phyloP scores from a whole-genome alignment of 2,888 invertebrate genomes.

The Drosophila conformis region DNA sequence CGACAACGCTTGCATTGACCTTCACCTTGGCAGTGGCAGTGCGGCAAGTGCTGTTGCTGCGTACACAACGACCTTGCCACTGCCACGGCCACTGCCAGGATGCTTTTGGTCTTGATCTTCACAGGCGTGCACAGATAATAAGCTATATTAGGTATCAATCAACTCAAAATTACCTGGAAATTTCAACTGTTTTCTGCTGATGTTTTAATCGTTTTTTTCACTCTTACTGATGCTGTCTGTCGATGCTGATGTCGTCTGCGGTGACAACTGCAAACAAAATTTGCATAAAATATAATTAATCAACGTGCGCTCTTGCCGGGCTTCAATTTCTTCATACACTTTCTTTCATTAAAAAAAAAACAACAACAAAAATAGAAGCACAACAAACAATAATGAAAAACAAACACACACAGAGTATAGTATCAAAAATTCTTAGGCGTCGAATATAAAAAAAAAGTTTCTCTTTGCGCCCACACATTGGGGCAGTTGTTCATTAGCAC shows the following conservation, averaged over 20 bases:
- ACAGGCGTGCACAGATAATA: conserved; percentile 18
- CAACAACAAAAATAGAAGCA: conserved; percentile 11
- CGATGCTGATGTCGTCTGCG: not conserved
- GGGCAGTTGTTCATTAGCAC: conserved; percentile 58
- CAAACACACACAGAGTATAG: conserved; percentile 35
- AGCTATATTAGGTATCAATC: conserved; percentile 19
- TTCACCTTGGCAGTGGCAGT: conserved; percentile 75
- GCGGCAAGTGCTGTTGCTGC: conserved; percentile 22
- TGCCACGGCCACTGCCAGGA: conserved; percentile 22
- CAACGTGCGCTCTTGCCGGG: conserved; percentile 45
- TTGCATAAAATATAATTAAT: conserved; percentile 67
- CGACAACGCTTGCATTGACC: conserved; percentile 63
- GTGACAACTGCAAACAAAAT: conserved; percentile 56
- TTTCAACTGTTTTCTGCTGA: not conserved
- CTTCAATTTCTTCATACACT: conserved; percentile 55
- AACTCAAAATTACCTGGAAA: conserved; percentile 47
- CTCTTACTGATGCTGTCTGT: not conserved
- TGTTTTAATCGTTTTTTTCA: conserved; percentile 5
- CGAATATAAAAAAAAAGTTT: conserved; percentile 53
- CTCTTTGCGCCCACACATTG: conserved; percentile 67
- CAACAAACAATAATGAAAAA: conserved; percentile 30
- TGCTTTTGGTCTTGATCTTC: conserved; percentile 65
- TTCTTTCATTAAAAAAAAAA: conserved; percentile 30
- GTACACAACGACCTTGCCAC: conserved; percentile 41
- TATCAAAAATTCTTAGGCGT: conserved; percentile 43